phyloP scores from a whole-genome alignment of 2,113 vertebrate genomes.

The Carassius auratus region DNA sequence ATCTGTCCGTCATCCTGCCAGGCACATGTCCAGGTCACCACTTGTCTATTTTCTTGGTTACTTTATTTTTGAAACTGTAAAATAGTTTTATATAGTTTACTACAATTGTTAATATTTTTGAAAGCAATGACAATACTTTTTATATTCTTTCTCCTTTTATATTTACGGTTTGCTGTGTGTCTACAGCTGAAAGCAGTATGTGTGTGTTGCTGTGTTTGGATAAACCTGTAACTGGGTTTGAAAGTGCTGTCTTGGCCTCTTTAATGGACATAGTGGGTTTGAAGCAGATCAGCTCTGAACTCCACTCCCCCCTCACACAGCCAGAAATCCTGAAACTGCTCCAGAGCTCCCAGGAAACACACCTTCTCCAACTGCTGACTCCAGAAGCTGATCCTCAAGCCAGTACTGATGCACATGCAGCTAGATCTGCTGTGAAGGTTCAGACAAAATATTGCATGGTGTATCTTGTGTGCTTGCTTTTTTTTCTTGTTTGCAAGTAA shows the following conservation, averaged over 20 bases:
- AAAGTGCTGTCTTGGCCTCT: conserved; percentile 69
- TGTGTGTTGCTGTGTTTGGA: conserved; percentile 70
- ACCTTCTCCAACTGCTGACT: conserved; percentile 62
- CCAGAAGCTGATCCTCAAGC: conserved; percentile 19
- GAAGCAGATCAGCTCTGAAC: conserved; percentile 34
- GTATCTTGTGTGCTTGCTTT: neutral
- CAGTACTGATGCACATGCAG: neutral
- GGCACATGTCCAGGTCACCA: conserved; percentile 41
- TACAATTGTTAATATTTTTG: neutral
- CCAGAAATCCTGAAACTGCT: conserved; percentile 66
- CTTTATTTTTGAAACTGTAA: neutral
- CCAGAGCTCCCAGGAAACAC: conserved; percentile 57
- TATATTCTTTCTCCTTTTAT: neutral
- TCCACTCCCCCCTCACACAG: conserved; percentile 57
- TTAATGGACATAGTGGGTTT: conserved; percentile 68
- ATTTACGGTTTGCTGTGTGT: neutral
- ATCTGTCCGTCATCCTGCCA: conserved; percentile 42
- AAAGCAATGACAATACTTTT: neutral
- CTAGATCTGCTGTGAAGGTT: conserved; percentile 32
- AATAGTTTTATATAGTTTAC: neutral
- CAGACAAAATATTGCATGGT: neutral
- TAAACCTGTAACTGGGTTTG: conserved; percentile 62
- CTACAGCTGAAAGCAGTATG: conserved; percentile 63
- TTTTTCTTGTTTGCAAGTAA: neutral
- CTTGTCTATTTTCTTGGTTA: neutral